phyloP scores from a whole-genome alignment of 2,888 invertebrate species.

The Brachypterus glaber region DNA sequence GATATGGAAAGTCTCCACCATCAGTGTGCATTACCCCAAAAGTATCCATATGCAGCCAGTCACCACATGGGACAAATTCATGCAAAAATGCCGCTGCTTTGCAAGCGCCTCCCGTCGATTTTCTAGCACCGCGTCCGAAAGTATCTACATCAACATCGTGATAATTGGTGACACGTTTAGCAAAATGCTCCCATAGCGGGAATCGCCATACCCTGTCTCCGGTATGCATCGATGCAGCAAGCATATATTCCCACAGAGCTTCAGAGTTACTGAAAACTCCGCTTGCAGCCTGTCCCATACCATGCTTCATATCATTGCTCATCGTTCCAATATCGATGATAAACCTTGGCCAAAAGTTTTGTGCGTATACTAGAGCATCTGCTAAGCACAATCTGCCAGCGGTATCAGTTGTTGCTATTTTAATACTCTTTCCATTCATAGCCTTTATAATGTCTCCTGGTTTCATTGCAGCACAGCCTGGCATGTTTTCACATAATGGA shows the following conservation, averaged over 20 bases:
- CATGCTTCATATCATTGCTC: conserved; percentile 42
- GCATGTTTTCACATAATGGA: conserved; percentile 73
- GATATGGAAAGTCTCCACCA: conserved; percentile 51
- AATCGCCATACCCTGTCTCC: conserved; percentile 79
- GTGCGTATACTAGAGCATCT: conserved; percentile 70
- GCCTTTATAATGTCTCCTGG: conserved; percentile 70
- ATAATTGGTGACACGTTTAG: conserved; percentile 46
- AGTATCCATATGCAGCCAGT: conserved; percentile 76
- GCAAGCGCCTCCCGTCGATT: conserved; percentile 55
- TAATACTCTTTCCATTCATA: conserved; percentile 66
- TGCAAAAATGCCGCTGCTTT: conserved; percentile 70
- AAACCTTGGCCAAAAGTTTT: conserved; percentile 59
- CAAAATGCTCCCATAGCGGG: conserved; percentile 68
- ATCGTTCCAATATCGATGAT: conserved; percentile 73
- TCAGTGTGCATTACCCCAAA: conserved; percentile 64
- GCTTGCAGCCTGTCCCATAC: conserved; percentile 58
- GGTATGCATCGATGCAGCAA: conserved; percentile 58
- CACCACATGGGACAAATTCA: conserved; percentile 58
- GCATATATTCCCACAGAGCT: conserved; percentile 55
- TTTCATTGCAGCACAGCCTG: conserved; percentile 65
- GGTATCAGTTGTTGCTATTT: conserved; percentile 65
- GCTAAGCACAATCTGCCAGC: conserved; percentile 74
- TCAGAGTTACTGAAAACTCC: conserved; percentile 69
- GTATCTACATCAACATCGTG: conserved; percentile 46
- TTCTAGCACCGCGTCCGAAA: conserved; percentile 40